Base-by-base conservation (phyloP, 2,113 vertebrate species). In the Lamprologus ornatipinnis region DNA sequence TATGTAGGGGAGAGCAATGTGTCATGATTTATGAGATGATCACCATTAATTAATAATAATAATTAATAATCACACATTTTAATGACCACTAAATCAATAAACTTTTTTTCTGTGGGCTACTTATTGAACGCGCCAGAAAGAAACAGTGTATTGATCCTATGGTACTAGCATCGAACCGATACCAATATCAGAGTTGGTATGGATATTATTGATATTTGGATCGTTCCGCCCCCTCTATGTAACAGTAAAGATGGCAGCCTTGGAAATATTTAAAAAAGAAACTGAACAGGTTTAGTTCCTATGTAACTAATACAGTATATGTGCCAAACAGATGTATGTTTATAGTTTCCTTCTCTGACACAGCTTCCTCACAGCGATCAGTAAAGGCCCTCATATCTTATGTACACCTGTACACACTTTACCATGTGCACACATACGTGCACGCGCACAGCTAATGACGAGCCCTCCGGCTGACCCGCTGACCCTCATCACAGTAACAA, bases 401-500 rank as follows among this genome's bases (percentile, higher is more conserved):
- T 85, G 94, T 92, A 90, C 90, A 91, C 90, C 89, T 51, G 94
- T 91, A 88, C 90, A 90, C 85, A 90, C 91, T 83, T 3, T 21
- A 49, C 10, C 11, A 31, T 19, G 70, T 42, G 79, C 75, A 70
- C 82, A 65, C 28, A 19, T 21, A 51, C 28, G 6, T 58, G 75
- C 84, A 78, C 81, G 6, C 73, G n/a, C 49, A 13, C 49, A 26
- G 90, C 89, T 92, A 92, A 93, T 92, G 91, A 88, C 85, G 4
- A 92, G 60, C 55, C 85, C 88, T 40, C 73, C 33, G 6, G 11
- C 82, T 91, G 88, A 94, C 92, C 92, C 1, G 37, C 78, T 89
- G 90, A 94, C 93, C 91, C 91, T 93, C 86, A 92, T 94, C 92
- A 90, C 65, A 87, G 90, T 37, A 10, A 90, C 91, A 92, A 89